Base-by-base conservation (phyloP, 2,888 invertebrate species). In the Xanthorhoe spadicearia region DNA sequence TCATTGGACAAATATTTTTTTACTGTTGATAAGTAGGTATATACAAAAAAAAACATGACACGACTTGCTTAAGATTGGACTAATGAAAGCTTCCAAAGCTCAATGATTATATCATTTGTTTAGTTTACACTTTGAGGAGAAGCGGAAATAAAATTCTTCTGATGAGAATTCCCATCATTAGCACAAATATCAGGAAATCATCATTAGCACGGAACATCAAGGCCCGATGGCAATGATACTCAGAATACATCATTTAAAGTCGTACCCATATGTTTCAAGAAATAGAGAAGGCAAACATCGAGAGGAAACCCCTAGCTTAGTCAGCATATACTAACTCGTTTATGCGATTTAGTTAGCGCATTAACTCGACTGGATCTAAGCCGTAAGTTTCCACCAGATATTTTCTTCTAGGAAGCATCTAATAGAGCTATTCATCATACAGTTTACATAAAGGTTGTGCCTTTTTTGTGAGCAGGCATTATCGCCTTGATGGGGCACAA, bases 401-500 rank as follows among this genome's bases (percentile, higher is more conserved):
- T 3, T 43, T 43, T 13, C 5, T 52, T 43, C 43, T 19, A 60
- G 52, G 52, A 60, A 61, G 35, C 35, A 46, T 13, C 15, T 49
- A 49, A 55, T 35, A 50, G 38, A 49, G 18, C 38, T 50, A 50
- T 46, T 51, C 43, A 51, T 51, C 10, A 28, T n/a, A 49, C 10
- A 7, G 53, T 54, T 43, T 50, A 32, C 17, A 46, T 54, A 15
- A 50, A 55, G 49, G 53, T 52, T 50, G 15, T 43, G 19, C 23
- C 38, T 58, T 59, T 53, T 53, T 60, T 61, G 54, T 49, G 17
- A 32, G 38, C 71, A 69, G 61, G 68, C 67, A 58, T 61, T 64
- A 64, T 61, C 53, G 68, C 71, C 71, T 77, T 74, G 70, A 70
- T 71, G 69, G 70, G 72, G 54, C 60, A 73, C 70, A 54, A 73